Conservation (phyloP, 2,888 invertebrate species). For the Autographa gamma region DNA sequence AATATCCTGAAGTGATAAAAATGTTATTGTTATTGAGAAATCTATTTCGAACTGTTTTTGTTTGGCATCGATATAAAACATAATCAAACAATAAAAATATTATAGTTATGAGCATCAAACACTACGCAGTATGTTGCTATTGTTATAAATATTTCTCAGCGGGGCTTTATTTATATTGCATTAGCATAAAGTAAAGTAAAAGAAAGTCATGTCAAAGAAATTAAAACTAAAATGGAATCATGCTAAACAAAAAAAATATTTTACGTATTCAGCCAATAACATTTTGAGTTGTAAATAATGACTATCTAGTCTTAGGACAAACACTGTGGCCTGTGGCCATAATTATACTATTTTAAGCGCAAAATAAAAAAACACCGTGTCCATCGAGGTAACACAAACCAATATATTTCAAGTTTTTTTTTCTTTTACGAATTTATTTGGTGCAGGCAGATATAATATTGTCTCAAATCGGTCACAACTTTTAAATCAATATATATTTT, state of each 20-base stretch:
- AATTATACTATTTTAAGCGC: no score
- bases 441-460: no score
- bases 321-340: no score
- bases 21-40: slow-evolving; percentile 43
- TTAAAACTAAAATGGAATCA: not conserved
- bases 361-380: no score
- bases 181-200: not conserved
- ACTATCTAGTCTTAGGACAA: no score
- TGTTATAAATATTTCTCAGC: not conserved
- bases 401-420: no score
- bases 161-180: not conserved
- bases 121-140: slow-evolving; percentile 29
- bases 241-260: not conserved
- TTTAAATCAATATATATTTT: no score
- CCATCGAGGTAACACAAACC: no score
- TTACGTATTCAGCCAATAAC: not conserved
- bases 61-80: slow-evolving; percentile 17
- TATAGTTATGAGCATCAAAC: slow-evolving; percentile 6
- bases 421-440: no score
- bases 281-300: no score
- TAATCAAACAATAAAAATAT: slow-evolving; percentile 6
- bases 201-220: not conserved
- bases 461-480: no score
- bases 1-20: slow-evolving; percentile 30
- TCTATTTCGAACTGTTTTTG: slow-evolving; percentile 27